These are phyloP conservation scores for Lasioglossum baleicum DNA, from an alignment of 1,140 invertebrate species.

Conservation along the genomic window DNA sequence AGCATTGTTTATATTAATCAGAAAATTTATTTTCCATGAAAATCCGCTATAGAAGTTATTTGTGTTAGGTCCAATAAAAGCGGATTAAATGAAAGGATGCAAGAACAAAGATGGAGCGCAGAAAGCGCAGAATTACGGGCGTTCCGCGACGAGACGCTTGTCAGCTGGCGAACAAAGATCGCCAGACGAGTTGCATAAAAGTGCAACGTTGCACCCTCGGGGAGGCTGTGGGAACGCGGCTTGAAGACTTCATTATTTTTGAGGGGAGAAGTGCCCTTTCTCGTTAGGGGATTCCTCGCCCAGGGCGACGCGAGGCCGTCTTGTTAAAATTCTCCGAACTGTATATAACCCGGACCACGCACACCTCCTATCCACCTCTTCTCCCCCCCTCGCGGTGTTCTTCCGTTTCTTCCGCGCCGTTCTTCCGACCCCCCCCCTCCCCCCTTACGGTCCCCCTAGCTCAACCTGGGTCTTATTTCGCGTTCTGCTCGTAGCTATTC, in stretches of 20 bases:
- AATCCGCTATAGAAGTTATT: too few relatives aligned
- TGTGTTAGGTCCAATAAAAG: too few relatives aligned
- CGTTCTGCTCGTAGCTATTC: constrained; percentile 17
- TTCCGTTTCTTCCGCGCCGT: constrained; percentile 4
- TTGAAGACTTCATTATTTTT: constrained; percentile 72
- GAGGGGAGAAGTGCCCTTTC: constrained; percentile 67
- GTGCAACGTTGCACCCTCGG: constrained; percentile 50
- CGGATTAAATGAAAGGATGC: too few relatives aligned
- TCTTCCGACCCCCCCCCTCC: not conserved
- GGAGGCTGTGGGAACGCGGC: constrained; percentile 58
- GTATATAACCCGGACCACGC: constrained; percentile 52
- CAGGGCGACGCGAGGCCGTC: constrained; percentile 65
- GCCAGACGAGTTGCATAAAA: constrained; percentile 51
- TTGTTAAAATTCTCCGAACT: constrained; percentile 74
- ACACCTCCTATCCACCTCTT: not conserved
- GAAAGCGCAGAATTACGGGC: not conserved
- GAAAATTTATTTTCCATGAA: too few relatives aligned
- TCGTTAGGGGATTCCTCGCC: constrained; percentile 70
- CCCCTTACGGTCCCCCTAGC: not conserved
- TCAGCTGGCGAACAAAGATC: not conserved
- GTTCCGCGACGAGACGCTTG: not conserved
- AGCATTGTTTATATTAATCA: too few relatives aligned
- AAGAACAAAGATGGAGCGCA: too few relatives aligned
- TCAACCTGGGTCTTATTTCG: not conserved
- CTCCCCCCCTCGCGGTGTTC: not conserved